These are phyloP conservation scores for Pachypsylla venusta DNA, from an alignment of 1,140 invertebrate species.

Conservation along the genomic window DNA sequence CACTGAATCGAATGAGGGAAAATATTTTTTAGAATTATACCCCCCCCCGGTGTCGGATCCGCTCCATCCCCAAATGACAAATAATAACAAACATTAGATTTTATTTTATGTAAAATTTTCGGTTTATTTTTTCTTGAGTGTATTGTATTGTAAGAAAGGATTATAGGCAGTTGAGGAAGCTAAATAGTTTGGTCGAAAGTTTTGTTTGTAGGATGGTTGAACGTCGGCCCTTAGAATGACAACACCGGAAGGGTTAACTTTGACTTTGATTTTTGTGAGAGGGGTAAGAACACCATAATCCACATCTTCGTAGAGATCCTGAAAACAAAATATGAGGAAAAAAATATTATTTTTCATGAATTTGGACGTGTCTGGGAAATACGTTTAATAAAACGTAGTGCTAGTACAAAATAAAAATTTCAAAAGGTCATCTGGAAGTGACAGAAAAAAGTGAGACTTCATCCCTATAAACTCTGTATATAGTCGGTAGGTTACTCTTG, in stretches of 20 bases:
- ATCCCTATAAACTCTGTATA: no score
- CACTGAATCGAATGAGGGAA: no score
- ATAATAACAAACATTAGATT: no score
- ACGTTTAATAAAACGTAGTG: no score
- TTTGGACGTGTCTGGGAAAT: no score
- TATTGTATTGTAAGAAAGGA: slow-evolving; percentile 39
- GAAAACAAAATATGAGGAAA: slow-evolving; percentile 26
- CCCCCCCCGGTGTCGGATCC: no score
- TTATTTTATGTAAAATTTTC: background rate
- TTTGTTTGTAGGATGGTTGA: slow-evolving; percentile 39
- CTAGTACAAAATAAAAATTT: no score
- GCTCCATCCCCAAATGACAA: no score
- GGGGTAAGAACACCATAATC: slow-evolving; percentile 68
- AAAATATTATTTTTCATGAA: slow-evolving; percentile 3
- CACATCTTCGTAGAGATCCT: slow-evolving; percentile 76
- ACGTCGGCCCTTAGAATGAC: slow-evolving; percentile 69
- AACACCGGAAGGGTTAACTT: slow-evolving; percentile 85
- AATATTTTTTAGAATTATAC: no score
- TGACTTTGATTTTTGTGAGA: slow-evolving; percentile 76
- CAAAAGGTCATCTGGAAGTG: no score
- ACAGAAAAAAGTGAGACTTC: no score
- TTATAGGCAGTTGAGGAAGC: slow-evolving; percentile 37
- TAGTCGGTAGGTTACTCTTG: no score
- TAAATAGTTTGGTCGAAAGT: slow-evolving; percentile 32
- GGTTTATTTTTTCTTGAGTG: slow-evolving; percentile 24